These are phyloP conservation scores for Uropsilus gracilis DNA, from an alignment of 2,113 vertebrate species.

Conservation along the genomic window DNA sequence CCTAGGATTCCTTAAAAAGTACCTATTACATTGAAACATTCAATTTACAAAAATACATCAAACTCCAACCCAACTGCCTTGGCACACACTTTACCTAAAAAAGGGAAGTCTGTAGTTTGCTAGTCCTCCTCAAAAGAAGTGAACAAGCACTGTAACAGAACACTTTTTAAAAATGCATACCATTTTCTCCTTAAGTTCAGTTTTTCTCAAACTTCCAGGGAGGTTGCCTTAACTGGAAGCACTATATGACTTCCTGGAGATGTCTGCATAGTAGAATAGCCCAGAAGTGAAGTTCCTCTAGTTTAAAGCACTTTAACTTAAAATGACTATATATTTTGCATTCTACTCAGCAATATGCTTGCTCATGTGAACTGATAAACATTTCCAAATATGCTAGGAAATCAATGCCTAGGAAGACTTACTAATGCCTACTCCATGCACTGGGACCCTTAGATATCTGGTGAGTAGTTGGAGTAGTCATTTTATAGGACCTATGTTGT, in stretches of 20 bases:
- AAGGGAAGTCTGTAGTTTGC: background rate
- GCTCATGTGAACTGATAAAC: background rate
- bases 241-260: too few species aligned
- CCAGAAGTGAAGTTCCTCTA: background rate
- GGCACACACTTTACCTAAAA: background rate
- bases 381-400: background rate
- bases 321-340: background rate
- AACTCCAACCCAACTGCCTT: background rate
- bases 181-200: background rate
- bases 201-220: background rate
- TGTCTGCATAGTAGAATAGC: background rate
- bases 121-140: background rate
- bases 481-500: background rate
- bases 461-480: background rate
- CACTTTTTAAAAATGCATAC: background rate
- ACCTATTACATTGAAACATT: background rate
- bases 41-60: background rate
- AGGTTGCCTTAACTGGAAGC: background rate
- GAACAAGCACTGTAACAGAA: background rate
- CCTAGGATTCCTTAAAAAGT: background rate
- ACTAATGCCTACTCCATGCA: background rate
- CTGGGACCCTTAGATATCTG: background rate
- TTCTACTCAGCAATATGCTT: background rate
- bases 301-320: background rate
- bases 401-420: background rate